These are phyloP conservation scores for Seriola quinqueradiata DNA, from an alignment of 2,113 vertebrate genomes.

Conservation along the genomic window DNA sequence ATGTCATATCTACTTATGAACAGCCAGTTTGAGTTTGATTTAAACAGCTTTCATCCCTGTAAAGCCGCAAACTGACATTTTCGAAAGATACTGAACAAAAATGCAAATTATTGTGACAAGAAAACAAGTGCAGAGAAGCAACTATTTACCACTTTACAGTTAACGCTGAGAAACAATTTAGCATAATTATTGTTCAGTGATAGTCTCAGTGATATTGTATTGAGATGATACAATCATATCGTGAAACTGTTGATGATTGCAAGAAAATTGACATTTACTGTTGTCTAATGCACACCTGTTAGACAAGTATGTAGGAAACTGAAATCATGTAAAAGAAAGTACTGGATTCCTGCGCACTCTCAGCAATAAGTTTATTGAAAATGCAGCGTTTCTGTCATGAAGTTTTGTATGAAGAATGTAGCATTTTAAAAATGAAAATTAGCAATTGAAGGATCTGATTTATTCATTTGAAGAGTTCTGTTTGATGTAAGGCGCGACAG, in stretches of 20 bases:
- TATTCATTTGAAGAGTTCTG: neutral
- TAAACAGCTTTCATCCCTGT: constrained; percentile 33
- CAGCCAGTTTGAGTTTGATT: constrained; percentile 43
- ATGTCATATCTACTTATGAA: constrained; percentile 60
- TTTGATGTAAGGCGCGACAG: neutral
- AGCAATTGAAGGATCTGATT: neutral
- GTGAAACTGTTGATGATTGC: neutral
- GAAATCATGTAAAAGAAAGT: neutral
- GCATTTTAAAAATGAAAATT: no score
- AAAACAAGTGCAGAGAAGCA: neutral
- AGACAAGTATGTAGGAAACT: neutral
- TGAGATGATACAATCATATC: neutral
- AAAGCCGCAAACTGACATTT: neutral
- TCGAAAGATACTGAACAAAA: neutral
- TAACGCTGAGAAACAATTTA: neutral
- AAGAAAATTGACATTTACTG: neutral
- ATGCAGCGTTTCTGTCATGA: neutral
- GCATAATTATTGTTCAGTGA: neutral
- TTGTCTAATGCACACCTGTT: neutral
- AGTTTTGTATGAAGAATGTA: neutral
- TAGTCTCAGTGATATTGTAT: neutral
- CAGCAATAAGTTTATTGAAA: neutral
- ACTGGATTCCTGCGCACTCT: neutral
- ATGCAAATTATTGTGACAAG: neutral
- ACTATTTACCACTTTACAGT: neutral